These are phyloP conservation scores for Thunnus thynnus DNA, from an alignment of 2,113 vertebrate genomes.

Conservation along the genomic window DNA sequence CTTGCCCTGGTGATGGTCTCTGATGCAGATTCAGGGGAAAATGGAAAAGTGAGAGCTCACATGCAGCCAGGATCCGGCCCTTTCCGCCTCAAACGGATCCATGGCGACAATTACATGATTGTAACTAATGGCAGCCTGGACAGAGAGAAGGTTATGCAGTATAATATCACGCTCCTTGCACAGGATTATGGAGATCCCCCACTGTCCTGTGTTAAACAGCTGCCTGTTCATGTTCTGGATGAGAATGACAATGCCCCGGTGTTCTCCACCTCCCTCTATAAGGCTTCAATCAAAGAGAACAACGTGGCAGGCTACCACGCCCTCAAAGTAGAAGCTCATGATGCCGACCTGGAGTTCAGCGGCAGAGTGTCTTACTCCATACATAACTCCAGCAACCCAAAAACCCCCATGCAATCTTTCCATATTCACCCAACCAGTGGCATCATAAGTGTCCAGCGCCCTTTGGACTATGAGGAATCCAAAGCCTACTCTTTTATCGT, in stretches of 20 bases:
- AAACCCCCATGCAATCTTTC: conserved; percentile 67
- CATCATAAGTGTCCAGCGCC: conserved; percentile 83
- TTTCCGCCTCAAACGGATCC: conserved; percentile 89
- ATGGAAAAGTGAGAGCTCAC: conserved; percentile 86
- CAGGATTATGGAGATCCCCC: conserved; percentile 86
- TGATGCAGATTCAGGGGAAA: conserved; percentile 90
- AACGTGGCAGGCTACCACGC: conserved; percentile 80
- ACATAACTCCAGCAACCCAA: conserved; percentile 71
- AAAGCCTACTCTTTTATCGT: conserved; percentile 87
- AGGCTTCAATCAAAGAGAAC: conserved; percentile 87
- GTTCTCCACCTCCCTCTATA: conserved; percentile 86
- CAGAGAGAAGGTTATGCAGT: conserved; percentile 88
- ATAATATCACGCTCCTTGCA: conserved; percentile 89
- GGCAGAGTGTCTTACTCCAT: conserved; percentile 90
- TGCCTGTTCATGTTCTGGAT: conserved; percentile 89
- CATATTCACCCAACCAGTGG: conserved; percentile 87
- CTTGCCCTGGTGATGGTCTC: conserved; percentile 90
- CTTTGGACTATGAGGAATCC: conserved; percentile 90
- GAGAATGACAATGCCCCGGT: conserved; percentile 92
- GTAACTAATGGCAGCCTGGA: conserved; percentile 90
- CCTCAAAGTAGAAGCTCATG: conserved; percentile 87
- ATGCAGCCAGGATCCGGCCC: conserved; percentile 86
- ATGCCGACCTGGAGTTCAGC: conserved; percentile 88
- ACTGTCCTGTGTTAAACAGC: conserved; percentile 82
- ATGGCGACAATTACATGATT: conserved; percentile 89